Percentiles rank a stretch among this genome's conserved stretches.
phyloP scores from a whole-genome alignment of 2,888 invertebrate genomes.

The Bugula neritina region DNA sequence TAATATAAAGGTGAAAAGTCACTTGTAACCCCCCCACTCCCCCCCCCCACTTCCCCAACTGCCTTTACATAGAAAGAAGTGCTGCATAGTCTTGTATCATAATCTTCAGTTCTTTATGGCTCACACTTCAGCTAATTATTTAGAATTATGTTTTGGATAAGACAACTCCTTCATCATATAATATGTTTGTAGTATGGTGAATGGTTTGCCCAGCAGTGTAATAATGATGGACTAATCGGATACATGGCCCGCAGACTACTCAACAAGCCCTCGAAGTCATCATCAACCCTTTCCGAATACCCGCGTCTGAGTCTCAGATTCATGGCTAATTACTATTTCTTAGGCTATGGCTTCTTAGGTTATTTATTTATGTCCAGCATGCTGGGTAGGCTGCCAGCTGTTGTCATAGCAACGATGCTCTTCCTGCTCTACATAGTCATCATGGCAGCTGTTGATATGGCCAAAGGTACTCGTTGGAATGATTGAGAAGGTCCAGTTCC shows the following conservation, averaged over 20 bases:
- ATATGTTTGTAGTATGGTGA: not conserved
- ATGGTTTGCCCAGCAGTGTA: not conserved
- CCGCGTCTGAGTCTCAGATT: constrained; percentile 55
- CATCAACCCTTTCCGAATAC: constrained; percentile 25
- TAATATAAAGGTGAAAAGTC: no score
- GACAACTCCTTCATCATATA: no score
- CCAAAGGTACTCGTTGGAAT: not conserved
- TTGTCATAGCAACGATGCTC: constrained; percentile 33
- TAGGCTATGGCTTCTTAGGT: constrained; percentile 59
- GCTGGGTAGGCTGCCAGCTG: constrained; percentile 36
- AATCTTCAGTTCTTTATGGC: no score
- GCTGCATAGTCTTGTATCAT: no score
- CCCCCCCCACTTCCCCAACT: no score
- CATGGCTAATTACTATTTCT: constrained; percentile 63
- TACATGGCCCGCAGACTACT: constrained; percentile 15
- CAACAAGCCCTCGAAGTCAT: not conserved
- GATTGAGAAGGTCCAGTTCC: no score
- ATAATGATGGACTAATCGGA: constrained; percentile 3
- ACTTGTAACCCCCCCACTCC: no score
- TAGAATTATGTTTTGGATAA: no score
- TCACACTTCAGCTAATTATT: no score
- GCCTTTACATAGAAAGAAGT: no score
- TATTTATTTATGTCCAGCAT: constrained; percentile 37
- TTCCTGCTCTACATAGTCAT: constrained; percentile 27
- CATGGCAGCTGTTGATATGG: constrained; percentile 25